phyloP scores from a whole-genome alignment of 2,113 vertebrate species.

The Paramisgurnus dabryanus region DNA sequence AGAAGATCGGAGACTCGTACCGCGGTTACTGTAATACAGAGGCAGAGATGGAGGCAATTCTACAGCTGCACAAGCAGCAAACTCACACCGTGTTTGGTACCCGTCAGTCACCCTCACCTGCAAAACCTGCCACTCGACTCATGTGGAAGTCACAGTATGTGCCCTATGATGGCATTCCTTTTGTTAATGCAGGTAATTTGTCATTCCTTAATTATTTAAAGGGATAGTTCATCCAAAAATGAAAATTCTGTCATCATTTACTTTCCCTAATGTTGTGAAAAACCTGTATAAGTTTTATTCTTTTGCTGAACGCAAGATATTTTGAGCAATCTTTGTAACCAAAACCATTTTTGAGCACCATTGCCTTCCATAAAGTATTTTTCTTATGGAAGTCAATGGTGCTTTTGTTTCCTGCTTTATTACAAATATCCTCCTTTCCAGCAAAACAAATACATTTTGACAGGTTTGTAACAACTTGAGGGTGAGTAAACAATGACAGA shows the following conservation, averaged over 20 bases:
- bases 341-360: too few relatives aligned
- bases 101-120: constrained; percentile 81
- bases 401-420: too few relatives aligned
- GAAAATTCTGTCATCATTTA: too few relatives aligned
- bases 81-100: constrained; percentile 84
- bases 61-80: constrained; percentile 82
- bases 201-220: background rate
- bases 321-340: too few relatives aligned
- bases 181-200: constrained; percentile 83
- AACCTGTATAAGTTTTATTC: too few relatives aligned
- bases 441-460: background rate
- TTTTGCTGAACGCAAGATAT: too few relatives aligned
- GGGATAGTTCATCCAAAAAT: too few relatives aligned
- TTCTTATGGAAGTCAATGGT: too few relatives aligned
- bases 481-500: too few relatives aligned
- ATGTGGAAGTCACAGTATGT: constrained; percentile 90
- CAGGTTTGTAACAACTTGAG: background rate
- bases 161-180: constrained; percentile 85
- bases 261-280: too few relatives aligned
- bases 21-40: constrained; percentile 83
- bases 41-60: constrained; percentile 78
- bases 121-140: constrained; percentile 81
- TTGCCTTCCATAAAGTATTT: too few relatives aligned
- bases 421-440: too few relatives aligned
- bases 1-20: constrained; percentile 87